Percentiles rank a stretch among this genome's conserved stretches.
Conservation (phyloP, 1,140 invertebrate species). For the Eumeta japonica region DNA sequence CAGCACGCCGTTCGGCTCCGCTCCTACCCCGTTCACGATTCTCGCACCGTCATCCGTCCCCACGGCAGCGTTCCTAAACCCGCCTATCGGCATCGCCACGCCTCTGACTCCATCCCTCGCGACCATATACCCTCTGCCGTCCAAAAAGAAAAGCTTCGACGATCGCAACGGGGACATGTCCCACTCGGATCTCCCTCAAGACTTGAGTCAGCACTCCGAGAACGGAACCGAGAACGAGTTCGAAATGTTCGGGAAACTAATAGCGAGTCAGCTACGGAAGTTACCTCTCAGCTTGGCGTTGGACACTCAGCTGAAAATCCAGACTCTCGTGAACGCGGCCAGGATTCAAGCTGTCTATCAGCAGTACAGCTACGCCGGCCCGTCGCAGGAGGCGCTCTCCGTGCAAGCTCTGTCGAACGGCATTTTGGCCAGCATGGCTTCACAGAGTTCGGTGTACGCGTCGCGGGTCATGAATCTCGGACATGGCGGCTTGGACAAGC, state of each 20-base stretch:
- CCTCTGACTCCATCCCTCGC: slow-evolving; percentile 42
- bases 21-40: slow-evolving; percentile 32
- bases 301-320: slow-evolving; percentile 49
- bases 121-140: slow-evolving; percentile 42
- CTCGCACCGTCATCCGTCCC: slow-evolving; percentile 33
- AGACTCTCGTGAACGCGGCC: slow-evolving; percentile 48
- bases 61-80: slow-evolving; percentile 31
- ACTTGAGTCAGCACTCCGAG: slow-evolving; percentile 46
- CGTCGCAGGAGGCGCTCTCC: slow-evolving; percentile 43
- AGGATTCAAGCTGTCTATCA: slow-evolving; percentile 50
- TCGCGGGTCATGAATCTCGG: slow-evolving; percentile 18
- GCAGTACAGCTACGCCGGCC: slow-evolving; percentile 47
- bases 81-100: slow-evolving; percentile 44
- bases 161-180: slow-evolving; percentile 24
- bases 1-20: slow-evolving; percentile 37
- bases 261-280: slow-evolving; percentile 46
- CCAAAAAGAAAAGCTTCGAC: slow-evolving; percentile 42
- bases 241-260: slow-evolving; percentile 52
- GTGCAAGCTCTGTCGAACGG: slow-evolving; percentile 48
- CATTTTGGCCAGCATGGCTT: slow-evolving; percentile 42
- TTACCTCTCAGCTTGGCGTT: slow-evolving; percentile 46
- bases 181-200: slow-evolving; percentile 37
- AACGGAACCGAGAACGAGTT: slow-evolving; percentile 49
- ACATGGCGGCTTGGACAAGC: not conserved
- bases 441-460: slow-evolving; percentile 34